These are phyloP conservation scores for Cristatella mucedo DNA, from an alignment of 2,888 invertebrate genomes.

Conservation along the genomic window DNA sequence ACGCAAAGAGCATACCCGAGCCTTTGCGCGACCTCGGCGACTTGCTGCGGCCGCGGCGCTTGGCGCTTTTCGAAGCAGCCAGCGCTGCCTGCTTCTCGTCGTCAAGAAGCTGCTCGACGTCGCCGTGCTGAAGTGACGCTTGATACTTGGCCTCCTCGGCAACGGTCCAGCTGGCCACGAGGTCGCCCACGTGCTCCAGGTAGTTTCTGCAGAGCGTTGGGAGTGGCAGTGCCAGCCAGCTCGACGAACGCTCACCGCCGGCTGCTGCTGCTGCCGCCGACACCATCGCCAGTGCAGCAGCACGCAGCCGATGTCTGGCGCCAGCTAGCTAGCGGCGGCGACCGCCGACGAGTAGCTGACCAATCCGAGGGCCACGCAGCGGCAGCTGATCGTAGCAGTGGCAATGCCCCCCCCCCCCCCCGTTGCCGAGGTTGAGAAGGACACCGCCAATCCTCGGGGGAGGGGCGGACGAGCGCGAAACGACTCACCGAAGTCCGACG, in stretches of 20 bases:
- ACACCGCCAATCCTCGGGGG: too few relatives aligned
- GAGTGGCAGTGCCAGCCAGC: too few relatives aligned
- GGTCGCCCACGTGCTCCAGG: constrained; percentile 30
- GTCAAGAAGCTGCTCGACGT: constrained; percentile 20
- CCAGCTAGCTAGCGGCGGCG: too few relatives aligned
- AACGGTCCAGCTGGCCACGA: constrained; percentile 29
- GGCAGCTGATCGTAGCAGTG: too few relatives aligned
- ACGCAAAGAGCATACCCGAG: constrained; percentile 5
- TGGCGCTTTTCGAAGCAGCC: constrained; percentile 15
- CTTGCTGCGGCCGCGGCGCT: constrained; percentile 6
- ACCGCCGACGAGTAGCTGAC: too few relatives aligned
- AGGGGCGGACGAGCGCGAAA: neutral
- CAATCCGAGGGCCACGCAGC: too few relatives aligned
- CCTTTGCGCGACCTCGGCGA: neutral
- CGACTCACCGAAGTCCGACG: constrained; percentile 33
- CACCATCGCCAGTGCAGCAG: too few relatives aligned
- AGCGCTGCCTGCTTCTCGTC: constrained; percentile 21
- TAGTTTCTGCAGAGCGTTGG: constrained; percentile 31
- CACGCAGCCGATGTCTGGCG: too few relatives aligned
- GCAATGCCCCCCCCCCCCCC: too few relatives aligned
- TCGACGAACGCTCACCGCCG: too few relatives aligned
- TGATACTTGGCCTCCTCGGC: constrained; percentile 35
- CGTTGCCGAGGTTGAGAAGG: too few relatives aligned
- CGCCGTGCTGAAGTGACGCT: constrained; percentile 24
- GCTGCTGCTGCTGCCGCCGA: too few relatives aligned